These are phyloP conservation scores for Euthynnus affinis DNA, from an alignment of 2,797 vertebrate genomes.

Conservation along the genomic window DNA sequence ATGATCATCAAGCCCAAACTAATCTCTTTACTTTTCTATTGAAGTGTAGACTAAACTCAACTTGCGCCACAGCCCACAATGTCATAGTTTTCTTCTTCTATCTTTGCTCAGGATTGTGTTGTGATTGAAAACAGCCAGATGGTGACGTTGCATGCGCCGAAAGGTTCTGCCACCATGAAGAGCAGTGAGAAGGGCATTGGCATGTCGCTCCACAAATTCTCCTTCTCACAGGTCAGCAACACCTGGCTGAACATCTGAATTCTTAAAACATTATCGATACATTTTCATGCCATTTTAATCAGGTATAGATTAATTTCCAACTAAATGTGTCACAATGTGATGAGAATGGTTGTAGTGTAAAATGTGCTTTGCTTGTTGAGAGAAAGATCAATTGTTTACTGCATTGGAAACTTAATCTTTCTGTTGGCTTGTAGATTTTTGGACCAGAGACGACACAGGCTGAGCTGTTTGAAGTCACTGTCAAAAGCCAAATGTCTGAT, in stretches of 20 bases:
- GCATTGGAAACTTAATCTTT: not conserved
- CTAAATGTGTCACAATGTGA: not conserved
- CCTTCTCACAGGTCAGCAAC: constrained; percentile 87
- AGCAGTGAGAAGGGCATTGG: constrained; percentile 91
- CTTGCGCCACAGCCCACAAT: no score
- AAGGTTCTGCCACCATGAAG: constrained; percentile 90
- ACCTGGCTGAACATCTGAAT: not conserved
- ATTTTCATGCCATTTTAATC: not conserved
- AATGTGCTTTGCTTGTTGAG: no score
- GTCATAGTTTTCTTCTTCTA: not conserved
- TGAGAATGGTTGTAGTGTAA: no score
- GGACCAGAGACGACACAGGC: constrained; percentile 87
- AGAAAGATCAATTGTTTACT: no score
- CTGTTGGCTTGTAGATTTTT: constrained; percentile 85
- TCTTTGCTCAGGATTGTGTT: constrained; percentile 85
- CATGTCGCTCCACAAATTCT: constrained; percentile 88
- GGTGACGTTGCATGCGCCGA: constrained; percentile 88
- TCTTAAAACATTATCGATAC: not conserved
- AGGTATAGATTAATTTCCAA: fast-evolving
- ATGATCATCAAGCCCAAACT: not conserved
- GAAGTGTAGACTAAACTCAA: not conserved
- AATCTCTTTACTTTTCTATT: not conserved
- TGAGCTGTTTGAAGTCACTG: constrained; percentile 88
- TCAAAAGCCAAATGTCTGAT: constrained; percentile 84
- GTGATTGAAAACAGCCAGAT: constrained; percentile 87